Evolutionary conservation across 2,113 vertebrate species (phyloP).

Genomic region (Cebidichthys violaceus): DNA sequence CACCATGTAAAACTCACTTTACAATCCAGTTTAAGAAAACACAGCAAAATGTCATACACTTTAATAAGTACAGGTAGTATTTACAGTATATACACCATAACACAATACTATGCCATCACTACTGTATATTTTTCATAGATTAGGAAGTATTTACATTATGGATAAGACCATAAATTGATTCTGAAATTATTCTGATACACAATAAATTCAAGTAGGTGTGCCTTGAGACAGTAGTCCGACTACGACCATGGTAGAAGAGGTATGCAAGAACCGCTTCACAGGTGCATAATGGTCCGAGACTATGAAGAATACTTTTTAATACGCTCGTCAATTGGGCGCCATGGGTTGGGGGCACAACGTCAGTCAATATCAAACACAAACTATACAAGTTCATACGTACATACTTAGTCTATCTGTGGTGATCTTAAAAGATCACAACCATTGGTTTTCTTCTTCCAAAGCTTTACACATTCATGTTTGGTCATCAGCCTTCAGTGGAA

Average conservation of each 20-base stretch:
- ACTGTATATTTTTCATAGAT: constrained; percentile 72
- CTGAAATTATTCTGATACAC: constrained; percentile 56
- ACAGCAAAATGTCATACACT: constrained; percentile 81
- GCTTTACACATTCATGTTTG: constrained; percentile 72
- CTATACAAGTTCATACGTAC: constrained; percentile 71
- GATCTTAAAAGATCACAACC: constrained; percentile 32
- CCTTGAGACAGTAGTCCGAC: constrained; percentile 70
- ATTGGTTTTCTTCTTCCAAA: constrained; percentile 53
- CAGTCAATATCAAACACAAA: constrained; percentile 72
- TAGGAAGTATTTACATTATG: constrained; percentile 75
- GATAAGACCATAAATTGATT: constrained; percentile 69
- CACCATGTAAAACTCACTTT: constrained; percentile 69
- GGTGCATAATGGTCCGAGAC: constrained; percentile 62
- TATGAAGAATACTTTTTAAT: constrained; percentile 59
- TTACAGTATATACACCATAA: constrained; percentile 83
- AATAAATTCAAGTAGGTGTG: constrained; percentile 74
- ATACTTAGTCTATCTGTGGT: constrained; percentile 30
- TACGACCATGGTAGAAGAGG: constrained; percentile 64
- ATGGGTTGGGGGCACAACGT: constrained; percentile 37
- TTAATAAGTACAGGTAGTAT: constrained; percentile 83
- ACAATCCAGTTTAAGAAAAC: constrained; percentile 80
- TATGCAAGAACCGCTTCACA: constrained; percentile 65
- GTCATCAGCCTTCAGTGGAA: constrained; percentile 68
- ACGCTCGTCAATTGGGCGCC: constrained; percentile 46
- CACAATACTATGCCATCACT: constrained; percentile 73